phyloP scores from a whole-genome alignment of 2,888 invertebrate species.

The Ctenicera cuprea region DNA sequence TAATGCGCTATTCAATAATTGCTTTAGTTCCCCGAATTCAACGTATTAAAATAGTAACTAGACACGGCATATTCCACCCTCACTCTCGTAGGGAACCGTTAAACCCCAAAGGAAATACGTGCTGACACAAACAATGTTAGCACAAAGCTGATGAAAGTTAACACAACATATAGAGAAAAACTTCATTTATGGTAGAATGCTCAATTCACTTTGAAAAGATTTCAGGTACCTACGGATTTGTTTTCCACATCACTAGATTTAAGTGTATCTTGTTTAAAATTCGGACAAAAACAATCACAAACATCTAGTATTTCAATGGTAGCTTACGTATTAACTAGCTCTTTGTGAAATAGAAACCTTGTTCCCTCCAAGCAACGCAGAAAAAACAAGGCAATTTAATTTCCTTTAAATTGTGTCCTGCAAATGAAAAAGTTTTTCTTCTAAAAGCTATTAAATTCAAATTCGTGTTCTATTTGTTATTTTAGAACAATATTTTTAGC shows the following conservation, averaged over 20 bases:
- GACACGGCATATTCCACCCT: conserved; percentile 21
- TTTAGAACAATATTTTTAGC: no score
- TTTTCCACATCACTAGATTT: not conserved
- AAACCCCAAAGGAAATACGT: conserved; percentile 38
- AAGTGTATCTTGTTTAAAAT: not conserved
- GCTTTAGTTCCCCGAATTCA: conserved; percentile 28
- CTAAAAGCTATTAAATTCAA: no score
- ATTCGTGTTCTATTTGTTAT: no score
- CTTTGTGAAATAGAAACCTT: no score
- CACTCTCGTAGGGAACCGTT: conserved; percentile 1
- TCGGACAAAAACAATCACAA: no score
- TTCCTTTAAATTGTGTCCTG: no score
- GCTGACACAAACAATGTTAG: conserved; percentile 36
- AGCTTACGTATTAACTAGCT: no score
- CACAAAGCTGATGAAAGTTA: conserved; percentile 38
- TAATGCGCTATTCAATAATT: conserved; percentile 32
- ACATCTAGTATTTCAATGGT: no score
- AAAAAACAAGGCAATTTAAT: no score
- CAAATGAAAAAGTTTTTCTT: no score
- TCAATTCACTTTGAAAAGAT: conserved; percentile 9
- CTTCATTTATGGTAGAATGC: conserved; percentile 14
- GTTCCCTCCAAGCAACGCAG: no score
- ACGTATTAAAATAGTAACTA: conserved; percentile 32
- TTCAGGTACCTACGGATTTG: not conserved
- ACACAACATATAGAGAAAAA: conserved; percentile 23